phyloP scores from a whole-genome alignment of 2,113 vertebrate genomes.

The Narcine bancroftii region DNA sequence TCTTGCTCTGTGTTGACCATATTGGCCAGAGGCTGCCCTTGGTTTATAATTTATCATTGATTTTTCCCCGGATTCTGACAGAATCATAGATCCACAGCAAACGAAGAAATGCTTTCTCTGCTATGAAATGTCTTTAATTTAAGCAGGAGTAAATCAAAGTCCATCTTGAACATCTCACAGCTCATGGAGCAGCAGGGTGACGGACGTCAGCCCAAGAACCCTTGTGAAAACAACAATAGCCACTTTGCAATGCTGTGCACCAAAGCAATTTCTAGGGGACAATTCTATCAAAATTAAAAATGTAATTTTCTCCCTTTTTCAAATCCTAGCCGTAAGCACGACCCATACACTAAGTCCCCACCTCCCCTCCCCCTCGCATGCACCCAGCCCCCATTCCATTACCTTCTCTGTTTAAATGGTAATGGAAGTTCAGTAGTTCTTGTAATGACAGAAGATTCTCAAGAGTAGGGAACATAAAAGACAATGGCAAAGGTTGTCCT shows the following conservation, averaged over 20 bases:
- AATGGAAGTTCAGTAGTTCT: not conserved
- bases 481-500: not conserved
- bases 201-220: not conserved
- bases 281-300: not conserved
- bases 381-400: not conserved
- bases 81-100: slow-evolving; percentile 97
- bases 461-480: not conserved
- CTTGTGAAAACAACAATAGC: not conserved
- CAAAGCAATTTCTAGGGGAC: not conserved
- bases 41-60: slow-evolving; percentile 81
- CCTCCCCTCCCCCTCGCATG: not conserved
- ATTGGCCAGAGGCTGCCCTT: slow-evolving; percentile 69
- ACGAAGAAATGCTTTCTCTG: slow-evolving; percentile 95
- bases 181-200: slow-evolving; percentile 17
- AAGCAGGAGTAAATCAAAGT: slow-evolving; percentile 77
- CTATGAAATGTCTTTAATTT: slow-evolving; percentile 90
- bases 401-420: not conserved
- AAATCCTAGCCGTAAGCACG: not conserved
- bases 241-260: not conserved
- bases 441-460: not conserved
- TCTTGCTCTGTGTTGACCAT: slow-evolving; percentile 68
- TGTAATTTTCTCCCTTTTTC: not conserved
- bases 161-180: slow-evolving; percentile 63
- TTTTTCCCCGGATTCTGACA: slow-evolving; percentile 94
- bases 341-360: not conserved